These are phyloP conservation scores for Andinoacara biseriatus DNA, from an alignment of 2,113 vertebrate species.

Conservation along the genomic window DNA sequence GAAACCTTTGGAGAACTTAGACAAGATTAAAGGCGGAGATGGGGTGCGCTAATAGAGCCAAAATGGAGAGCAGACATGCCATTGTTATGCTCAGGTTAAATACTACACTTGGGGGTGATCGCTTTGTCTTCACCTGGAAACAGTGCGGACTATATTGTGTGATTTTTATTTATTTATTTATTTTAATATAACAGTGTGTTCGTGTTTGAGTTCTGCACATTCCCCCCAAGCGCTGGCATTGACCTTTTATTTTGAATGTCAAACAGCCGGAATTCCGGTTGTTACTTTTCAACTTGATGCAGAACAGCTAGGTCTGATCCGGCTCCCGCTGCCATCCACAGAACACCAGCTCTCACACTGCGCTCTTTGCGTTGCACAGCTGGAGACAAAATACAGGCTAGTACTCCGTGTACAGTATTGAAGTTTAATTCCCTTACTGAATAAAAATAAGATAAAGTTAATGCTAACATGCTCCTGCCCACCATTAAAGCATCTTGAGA, in stretches of 20 bases:
- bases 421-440: neutral
- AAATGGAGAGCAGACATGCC: neutral
- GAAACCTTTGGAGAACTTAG: neutral
- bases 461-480: neutral
- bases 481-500: neutral
- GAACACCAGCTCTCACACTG: conserved; percentile 25
- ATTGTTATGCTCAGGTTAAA: neutral
- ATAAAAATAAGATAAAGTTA: neutral
- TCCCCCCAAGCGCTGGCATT: no score
- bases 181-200: neutral
- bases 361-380: conserved; percentile 69
- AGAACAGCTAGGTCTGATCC: conserved; percentile 33
- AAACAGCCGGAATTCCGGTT: neutral
- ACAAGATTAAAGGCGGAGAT: neutral
- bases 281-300: conserved; percentile 2
- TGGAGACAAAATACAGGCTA: conserved; percentile 40
- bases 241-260: conserved; percentile 47
- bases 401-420: neutral
- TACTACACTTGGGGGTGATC: neutral
- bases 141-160: neutral
- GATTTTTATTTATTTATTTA: neutral
- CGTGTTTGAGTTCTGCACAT: neutral
- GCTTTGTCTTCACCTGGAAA: neutral
- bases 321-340: conserved; percentile 67
- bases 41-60: neutral